Evolutionary conservation across 2,888 invertebrate species (phyloP).

Genomic region (Pecten maximus): DNA sequence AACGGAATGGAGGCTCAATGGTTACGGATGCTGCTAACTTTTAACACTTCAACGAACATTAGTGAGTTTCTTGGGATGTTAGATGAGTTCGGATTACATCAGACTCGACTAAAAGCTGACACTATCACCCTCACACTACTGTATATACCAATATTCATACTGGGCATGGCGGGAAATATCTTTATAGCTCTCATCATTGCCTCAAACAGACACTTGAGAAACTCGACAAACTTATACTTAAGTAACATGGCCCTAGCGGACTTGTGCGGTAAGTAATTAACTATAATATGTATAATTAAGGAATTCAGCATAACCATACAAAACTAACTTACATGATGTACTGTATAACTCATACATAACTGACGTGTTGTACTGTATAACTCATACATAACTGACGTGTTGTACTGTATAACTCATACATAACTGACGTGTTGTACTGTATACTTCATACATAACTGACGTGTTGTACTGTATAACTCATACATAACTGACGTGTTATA

Average conservation of each 20-base stretch:
- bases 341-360: too few species aligned
- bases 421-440: too few species aligned
- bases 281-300: too few species aligned
- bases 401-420: too few species aligned
- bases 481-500: too few species aligned
- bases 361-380: too few species aligned
- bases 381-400: too few species aligned
- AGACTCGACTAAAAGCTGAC: constrained; percentile 36
- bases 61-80: constrained; percentile 16
- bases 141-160: constrained; percentile 63
- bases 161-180: constrained; percentile 66
- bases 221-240: constrained; percentile 66
- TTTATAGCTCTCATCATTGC: constrained; percentile 62
- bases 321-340: too few species aligned
- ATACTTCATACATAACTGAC: not conserved
- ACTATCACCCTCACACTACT: constrained; percentile 59
- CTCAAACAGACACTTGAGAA: constrained; percentile 59
- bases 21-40: not conserved
- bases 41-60: not conserved
- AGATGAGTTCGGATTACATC: not conserved
- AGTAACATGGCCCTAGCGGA: constrained; percentile 69
- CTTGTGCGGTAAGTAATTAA: constrained; percentile 59
- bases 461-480: not conserved
- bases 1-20: constrained; percentile 15
- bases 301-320: too few species aligned